These are phyloP conservation scores for Oscheius sp. DNA, from an alignment of 2,888 invertebrate genomes.

Conservation along the genomic window DNA sequence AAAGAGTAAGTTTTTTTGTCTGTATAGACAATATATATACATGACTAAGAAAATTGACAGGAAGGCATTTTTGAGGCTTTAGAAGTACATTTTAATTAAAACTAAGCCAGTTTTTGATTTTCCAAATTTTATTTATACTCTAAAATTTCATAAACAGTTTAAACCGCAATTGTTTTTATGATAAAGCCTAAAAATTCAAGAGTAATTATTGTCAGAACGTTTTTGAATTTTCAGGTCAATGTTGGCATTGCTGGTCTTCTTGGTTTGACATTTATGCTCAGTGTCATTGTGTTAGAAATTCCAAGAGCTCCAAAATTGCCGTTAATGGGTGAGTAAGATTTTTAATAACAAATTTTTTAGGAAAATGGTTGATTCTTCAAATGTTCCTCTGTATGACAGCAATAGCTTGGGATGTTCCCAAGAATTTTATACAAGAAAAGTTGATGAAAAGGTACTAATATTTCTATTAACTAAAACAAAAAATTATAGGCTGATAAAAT, in stretches of 20 bases:
- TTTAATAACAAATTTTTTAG: neutral
- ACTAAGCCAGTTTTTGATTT: too few relatives aligned
- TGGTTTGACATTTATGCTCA: constrained; percentile 23
- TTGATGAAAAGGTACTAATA: neutral
- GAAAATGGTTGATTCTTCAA: constrained; percentile 25
- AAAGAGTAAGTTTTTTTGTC: too few relatives aligned
- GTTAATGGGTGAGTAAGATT: neutral
- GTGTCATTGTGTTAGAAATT: constrained; percentile 10
- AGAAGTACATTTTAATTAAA: too few relatives aligned
- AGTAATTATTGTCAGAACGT: neutral
- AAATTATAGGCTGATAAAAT: neutral
- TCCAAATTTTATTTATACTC: too few relatives aligned
- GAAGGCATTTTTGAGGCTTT: too few relatives aligned
- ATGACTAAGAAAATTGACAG: too few relatives aligned
- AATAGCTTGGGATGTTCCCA: constrained; percentile 6
- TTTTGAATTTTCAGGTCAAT: constrained; percentile 17
- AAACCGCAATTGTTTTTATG: too few relatives aligned
- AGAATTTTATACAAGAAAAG: neutral
- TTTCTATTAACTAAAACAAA: neutral
- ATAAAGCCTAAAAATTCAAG: too few relatives aligned
- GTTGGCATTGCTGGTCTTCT: constrained; percentile 16
- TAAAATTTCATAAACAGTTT: too few relatives aligned
- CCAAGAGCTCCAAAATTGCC: constrained; percentile 14
- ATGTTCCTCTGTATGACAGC: constrained; percentile 12
- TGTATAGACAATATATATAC: too few relatives aligned